A percentile compares a stretch with the other conserved stretches of the same genome.
Evolutionary conservation across 2,113 vertebrate genomes (phyloP).

Genomic region (Tetrax tetrax): DNA sequence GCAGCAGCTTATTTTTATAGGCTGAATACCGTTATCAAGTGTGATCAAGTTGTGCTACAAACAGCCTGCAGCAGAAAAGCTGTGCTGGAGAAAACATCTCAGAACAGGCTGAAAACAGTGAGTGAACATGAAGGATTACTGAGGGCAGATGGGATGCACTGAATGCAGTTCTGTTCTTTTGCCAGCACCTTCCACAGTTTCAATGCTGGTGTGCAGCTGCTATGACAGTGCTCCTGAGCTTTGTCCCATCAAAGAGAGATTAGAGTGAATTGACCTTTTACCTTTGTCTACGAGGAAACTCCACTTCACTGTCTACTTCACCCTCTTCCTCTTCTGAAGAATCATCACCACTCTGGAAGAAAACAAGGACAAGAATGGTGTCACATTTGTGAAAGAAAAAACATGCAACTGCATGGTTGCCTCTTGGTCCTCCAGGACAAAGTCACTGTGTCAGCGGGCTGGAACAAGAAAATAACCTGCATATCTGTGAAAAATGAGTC

Average conservation of each 20-base stretch:
- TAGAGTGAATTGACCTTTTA: conserved; percentile 67
- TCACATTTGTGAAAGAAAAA: not conserved
- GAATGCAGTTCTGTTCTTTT: not conserved
- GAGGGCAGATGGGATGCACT: not conserved
- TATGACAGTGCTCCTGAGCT: not conserved
- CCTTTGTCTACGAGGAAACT: conserved; percentile 97
- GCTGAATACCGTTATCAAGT: not conserved
- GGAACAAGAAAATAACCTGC: not conserved
- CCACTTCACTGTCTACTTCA: conserved; percentile 98
- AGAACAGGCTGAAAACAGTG: not conserved
- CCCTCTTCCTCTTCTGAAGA: conserved; percentile 98
- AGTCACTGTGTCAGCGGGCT: not conserved
- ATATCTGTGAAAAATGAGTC: not conserved
- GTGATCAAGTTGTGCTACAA: not conserved
- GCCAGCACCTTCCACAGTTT: not conserved
- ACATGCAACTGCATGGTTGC: not conserved
- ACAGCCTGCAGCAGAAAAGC: not conserved
- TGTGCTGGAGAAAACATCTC: not conserved
- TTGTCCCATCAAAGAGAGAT: not conserved
- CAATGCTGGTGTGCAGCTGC: not conserved
- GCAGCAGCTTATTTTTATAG: not conserved
- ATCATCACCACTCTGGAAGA: conserved; percentile 87
- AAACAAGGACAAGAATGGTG: not conserved
- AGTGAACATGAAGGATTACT: not conserved
- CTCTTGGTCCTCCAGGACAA: not conserved